These are phyloP conservation scores for Varecia variegata DNA, from an alignment of 2,797 vertebrate genomes.

Conservation along the genomic window DNA sequence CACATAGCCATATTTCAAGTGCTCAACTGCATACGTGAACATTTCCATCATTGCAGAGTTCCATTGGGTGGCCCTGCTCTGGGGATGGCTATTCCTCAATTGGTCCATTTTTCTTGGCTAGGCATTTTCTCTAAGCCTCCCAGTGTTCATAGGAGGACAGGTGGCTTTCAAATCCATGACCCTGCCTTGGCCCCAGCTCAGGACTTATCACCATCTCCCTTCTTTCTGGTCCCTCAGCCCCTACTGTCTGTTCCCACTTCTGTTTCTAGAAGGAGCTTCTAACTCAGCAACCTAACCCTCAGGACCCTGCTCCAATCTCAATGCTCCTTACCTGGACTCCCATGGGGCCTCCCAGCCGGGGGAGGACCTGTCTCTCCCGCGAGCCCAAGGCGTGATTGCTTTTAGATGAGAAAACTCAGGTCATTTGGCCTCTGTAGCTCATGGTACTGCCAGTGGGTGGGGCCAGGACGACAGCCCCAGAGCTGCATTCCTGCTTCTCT, in stretches of 20 bases:
- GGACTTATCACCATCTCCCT: neutral
- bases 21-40: neutral
- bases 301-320: neutral
- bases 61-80: no score
- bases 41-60: neutral
- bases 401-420: neutral
- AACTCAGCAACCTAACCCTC: neutral
- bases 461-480: neutral
- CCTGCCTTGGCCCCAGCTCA: neutral
- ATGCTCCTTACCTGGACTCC: neutral
- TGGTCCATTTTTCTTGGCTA: neutral
- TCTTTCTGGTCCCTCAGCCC: neutral
- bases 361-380: neutral
- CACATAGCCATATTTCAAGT: neutral
- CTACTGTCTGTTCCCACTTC: neutral
- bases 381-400: neutral
- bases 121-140: neutral
- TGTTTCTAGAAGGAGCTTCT: neutral
- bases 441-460: neutral
- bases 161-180: neutral
- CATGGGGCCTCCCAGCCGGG: neutral
- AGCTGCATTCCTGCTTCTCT: neutral
- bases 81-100: neutral
- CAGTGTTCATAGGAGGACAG: neutral
- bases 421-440: neutral